A percentile compares a stretch with the other conserved stretches of the same genome.
These are phyloP conservation scores for Clupea harengus DNA, from an alignment of 2,113 vertebrate species.

Conservation along the genomic window DNA sequence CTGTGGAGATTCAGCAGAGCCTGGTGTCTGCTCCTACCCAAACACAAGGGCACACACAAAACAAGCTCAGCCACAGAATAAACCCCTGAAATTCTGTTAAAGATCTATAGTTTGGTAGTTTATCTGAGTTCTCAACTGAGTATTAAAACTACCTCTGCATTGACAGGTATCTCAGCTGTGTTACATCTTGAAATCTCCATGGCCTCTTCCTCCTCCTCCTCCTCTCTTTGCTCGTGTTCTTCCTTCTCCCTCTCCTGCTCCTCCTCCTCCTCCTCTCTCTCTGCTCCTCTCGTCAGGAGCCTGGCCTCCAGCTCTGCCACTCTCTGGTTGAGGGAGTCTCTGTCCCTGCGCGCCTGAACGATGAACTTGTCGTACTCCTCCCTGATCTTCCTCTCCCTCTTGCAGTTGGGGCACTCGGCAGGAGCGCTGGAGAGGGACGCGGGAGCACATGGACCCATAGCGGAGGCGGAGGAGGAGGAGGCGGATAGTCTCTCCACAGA, in stretches of 20 bases:
- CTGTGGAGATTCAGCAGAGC: not conserved
- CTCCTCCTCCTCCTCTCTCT: slow-evolving; percentile 15
- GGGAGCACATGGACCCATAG: not conserved
- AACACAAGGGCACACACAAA: not conserved
- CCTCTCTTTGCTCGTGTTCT: not conserved
- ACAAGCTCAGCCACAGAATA: too few relatives aligned
- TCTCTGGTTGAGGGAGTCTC: slow-evolving; percentile 47
- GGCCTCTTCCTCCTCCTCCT: not conserved
- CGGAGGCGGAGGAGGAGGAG: not conserved
- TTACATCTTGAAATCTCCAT: not conserved
- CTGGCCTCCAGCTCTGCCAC: slow-evolving; percentile 52
- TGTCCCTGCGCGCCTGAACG: slow-evolving; percentile 48
- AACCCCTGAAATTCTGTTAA: too few relatives aligned
- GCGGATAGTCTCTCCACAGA: slow-evolving; percentile 36
- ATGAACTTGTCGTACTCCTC: slow-evolving; percentile 57
- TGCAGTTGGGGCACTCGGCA: slow-evolving; percentile 53
- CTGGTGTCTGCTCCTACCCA: not conserved
- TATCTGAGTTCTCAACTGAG: too few relatives aligned
- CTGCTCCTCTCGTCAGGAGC: slow-evolving; percentile 39
- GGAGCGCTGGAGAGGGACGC: too few relatives aligned
- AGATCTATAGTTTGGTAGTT: not conserved
- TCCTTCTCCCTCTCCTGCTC: not conserved
- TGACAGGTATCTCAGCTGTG: not conserved
- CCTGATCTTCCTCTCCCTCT: slow-evolving; percentile 53
- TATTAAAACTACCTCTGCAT: slow-evolving; percentile 28